Percentiles rank a stretch among this genome's conserved stretches.
Conservation (phyloP, 1,140 invertebrate genomes). For the Sipha flava region DNA sequence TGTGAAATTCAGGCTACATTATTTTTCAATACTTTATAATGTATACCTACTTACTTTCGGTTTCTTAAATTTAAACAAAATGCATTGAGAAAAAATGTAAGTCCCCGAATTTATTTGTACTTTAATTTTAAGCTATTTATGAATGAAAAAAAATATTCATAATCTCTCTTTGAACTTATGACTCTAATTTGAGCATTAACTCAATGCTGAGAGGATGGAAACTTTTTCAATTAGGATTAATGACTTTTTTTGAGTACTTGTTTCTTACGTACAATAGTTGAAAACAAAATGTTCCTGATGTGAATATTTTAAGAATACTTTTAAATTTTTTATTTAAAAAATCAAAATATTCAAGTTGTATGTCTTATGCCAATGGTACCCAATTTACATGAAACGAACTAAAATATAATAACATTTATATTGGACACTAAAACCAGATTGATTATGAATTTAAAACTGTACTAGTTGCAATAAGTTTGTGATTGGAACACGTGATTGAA, state of each 20-base stretch:
- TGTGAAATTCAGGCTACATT: background rate
- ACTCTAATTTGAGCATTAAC: background rate
- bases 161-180: background rate
- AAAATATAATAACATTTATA: no score
- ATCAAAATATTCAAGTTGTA: no score
- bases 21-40: background rate
- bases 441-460: no score
- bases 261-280: background rate
- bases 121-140: background rate
- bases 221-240: constrained; percentile 13
- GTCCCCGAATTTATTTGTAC: background rate
- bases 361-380: no score
- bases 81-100: background rate
- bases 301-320: no score
- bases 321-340: no score
- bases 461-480: no score
- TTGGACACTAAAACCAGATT: no score
- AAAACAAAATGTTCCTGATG: no score
- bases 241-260: background rate
- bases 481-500: no score
- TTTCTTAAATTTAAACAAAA: constrained; percentile 1
- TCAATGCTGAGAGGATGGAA: background rate
- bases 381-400: no score
- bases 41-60: background rate
- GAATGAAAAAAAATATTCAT: background rate